Conservation (phyloP, 30 jellyfish, hydroid and myxozoan genomes). For the Aurelia aurita complex sp. Pacific region DNA sequence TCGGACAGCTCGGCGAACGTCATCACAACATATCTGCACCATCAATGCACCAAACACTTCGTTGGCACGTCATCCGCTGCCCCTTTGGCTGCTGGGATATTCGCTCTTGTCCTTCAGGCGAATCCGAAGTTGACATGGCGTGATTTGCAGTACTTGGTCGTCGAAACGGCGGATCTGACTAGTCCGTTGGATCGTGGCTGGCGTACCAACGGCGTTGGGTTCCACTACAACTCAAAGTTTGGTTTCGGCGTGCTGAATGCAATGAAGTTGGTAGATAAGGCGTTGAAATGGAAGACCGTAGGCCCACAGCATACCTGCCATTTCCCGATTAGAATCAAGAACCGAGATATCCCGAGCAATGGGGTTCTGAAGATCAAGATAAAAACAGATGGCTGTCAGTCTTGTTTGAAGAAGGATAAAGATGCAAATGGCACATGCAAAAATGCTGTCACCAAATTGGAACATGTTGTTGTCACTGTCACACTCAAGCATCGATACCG, state of each 20-base stretch:
- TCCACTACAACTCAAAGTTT: constrained; percentile 88
- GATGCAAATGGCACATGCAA: constrained; percentile 83
- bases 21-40: constrained; percentile 93
- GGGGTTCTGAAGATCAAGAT: constrained; percentile 74
- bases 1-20: constrained; percentile 77
- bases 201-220: constrained; percentile 92
- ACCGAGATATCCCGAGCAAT: constrained; percentile 77
- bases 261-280: constrained; percentile 67
- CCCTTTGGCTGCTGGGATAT: constrained; percentile 97
- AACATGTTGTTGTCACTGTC: constrained; percentile 96
- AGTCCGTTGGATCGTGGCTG: constrained; percentile 98
- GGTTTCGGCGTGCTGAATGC: constrained; percentile 99
- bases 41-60: constrained; percentile 95
- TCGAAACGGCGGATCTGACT: constrained; percentile 85
- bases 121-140: constrained; percentile 95
- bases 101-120: constrained; percentile 96
- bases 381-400: constrained; percentile 93
- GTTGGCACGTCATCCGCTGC: constrained; percentile 99
- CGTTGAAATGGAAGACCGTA: constrained; percentile 91
- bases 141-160: constrained; percentile 94
- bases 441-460: constrained; percentile 90
- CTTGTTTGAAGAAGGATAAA: constrained; percentile 59
- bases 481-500: constrained; percentile 83
- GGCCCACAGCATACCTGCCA: constrained; percentile 90
- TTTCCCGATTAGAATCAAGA: constrained; percentile 69